A percentile compares a stretch with the other conserved stretches of the same genome.
Conservation (phyloP, 2,113 vertebrate genomes). For the Tachysurus vachellii region DNA sequence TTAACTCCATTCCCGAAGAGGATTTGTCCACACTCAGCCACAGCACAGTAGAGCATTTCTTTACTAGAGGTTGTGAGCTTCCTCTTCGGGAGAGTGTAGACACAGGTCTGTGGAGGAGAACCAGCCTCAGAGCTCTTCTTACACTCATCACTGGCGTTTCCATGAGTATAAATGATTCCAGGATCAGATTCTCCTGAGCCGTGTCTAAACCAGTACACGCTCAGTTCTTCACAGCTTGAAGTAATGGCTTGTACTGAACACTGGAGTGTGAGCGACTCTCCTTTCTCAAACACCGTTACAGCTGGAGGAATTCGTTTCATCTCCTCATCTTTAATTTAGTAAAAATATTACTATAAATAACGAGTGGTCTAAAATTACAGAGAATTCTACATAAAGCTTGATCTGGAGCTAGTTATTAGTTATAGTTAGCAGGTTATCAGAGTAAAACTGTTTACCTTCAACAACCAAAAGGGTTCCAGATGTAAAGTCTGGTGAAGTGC, state of each 20-base stretch:
- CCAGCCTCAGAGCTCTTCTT: conserved; percentile 6
- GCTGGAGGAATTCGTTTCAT: not conserved
- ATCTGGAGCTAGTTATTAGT: not conserved
- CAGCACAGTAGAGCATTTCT: conserved; percentile 27
- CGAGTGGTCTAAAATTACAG: not conserved
- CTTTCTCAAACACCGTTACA: not conserved
- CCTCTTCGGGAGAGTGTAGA: conserved; percentile 54
- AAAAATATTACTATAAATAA: not conserved
- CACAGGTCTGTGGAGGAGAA: conserved; percentile 45
- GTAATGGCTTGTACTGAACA: conserved; percentile 44
- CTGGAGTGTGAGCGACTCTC: conserved; percentile 40
- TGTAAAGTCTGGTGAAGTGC: not conserved
- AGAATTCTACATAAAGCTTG: not conserved
- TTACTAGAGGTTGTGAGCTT: conserved; percentile 7
- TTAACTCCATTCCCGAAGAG: not conserved
- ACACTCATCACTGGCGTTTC: conserved; percentile 19
- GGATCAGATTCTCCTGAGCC: conserved; percentile 35
- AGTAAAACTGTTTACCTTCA: not conserved
- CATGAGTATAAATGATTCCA: conserved; percentile 50
- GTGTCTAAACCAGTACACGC: conserved; percentile 53
- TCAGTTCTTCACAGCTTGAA: conserved; percentile 28
- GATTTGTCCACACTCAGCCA: conserved; percentile 28
- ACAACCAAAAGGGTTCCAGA: conserved; percentile 7
- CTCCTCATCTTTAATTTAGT: not conserved
- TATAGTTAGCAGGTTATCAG: not conserved